These are phyloP conservation scores for Mesembrinibis cayennensis DNA, from an alignment of 2,113 vertebrate genomes.

Conservation along the genomic window DNA sequence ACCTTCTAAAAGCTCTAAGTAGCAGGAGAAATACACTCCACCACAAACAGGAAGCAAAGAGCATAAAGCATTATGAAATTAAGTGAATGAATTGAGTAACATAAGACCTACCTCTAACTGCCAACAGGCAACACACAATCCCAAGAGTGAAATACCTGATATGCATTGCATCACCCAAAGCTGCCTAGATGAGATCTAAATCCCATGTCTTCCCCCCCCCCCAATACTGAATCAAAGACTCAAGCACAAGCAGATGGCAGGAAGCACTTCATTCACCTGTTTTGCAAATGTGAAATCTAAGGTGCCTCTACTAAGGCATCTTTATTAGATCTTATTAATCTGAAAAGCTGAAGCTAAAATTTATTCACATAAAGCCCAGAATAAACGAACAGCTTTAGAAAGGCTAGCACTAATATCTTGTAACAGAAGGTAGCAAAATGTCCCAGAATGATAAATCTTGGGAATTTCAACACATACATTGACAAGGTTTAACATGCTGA, in stretches of 20 bases:
- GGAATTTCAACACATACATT: background rate
- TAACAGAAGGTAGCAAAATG: background rate
- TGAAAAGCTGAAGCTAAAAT: background rate
- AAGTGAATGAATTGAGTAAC: constrained; percentile 26
- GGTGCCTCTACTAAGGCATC: background rate
- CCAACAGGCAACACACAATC: constrained; percentile 8
- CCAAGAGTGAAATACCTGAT: constrained; percentile 6
- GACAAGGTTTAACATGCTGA: background rate
- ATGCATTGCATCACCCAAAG: constrained; percentile 39
- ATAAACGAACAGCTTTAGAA: background rate
- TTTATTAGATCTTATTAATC: background rate
- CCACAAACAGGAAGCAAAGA: background rate
- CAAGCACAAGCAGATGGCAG: background rate
- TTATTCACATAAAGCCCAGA: background rate
- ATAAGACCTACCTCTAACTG: background rate
- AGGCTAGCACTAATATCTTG: background rate
- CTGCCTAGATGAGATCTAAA: background rate
- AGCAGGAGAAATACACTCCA: background rate
- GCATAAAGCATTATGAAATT: constrained; percentile 38
- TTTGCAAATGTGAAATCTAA: background rate
- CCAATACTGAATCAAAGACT: background rate
- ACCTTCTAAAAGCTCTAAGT: background rate
- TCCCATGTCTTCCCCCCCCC: accelerated
- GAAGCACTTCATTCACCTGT: background rate
- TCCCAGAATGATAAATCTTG: background rate